Conservation (phyloP, 2,797 vertebrate species). For the Hozukius guyotensis region DNA sequence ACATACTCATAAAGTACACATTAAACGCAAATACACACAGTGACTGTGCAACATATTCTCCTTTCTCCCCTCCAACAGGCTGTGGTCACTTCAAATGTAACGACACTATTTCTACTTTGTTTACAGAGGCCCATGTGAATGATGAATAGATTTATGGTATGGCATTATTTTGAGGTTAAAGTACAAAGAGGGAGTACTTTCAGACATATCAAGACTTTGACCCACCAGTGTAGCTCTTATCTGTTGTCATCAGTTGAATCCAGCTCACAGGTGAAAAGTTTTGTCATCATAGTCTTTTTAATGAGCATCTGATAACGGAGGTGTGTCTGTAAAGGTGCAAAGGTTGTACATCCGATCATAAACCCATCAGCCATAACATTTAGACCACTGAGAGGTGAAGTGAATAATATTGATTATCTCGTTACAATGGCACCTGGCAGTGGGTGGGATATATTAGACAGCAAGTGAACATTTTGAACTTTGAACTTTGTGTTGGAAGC, state of each 20-base stretch:
- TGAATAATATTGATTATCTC: too few relatives aligned
- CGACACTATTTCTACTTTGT: neutral
- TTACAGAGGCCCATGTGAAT: neutral
- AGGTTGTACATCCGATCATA: neutral
- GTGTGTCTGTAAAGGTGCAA: neutral
- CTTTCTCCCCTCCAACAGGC: neutral
- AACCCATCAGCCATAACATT: too few relatives aligned
- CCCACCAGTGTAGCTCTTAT: slow-evolving; percentile 18
- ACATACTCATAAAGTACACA: slow-evolving; percentile 4
- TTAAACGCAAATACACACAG: neutral
- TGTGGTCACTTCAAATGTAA: neutral
- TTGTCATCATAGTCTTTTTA: neutral
- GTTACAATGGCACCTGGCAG: too few relatives aligned
- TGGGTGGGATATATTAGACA: too few relatives aligned
- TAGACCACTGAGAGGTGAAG: too few relatives aligned
- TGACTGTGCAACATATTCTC: neutral
- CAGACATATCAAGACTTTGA: slow-evolving; percentile 45
- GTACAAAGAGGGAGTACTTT: slow-evolving; percentile 35
- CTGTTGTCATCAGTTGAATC: slow-evolving; percentile 13
- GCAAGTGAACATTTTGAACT: too few relatives aligned
- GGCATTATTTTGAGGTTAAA: slow-evolving; percentile 42
- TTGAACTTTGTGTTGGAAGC: too few relatives aligned
- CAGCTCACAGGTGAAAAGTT: slow-evolving; percentile 11
- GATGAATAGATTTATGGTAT: slow-evolving; percentile 2
- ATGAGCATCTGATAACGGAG: neutral